phyloP scores from a whole-genome alignment of 2,113 vertebrate species.

The Ploceus nigricollis region DNA sequence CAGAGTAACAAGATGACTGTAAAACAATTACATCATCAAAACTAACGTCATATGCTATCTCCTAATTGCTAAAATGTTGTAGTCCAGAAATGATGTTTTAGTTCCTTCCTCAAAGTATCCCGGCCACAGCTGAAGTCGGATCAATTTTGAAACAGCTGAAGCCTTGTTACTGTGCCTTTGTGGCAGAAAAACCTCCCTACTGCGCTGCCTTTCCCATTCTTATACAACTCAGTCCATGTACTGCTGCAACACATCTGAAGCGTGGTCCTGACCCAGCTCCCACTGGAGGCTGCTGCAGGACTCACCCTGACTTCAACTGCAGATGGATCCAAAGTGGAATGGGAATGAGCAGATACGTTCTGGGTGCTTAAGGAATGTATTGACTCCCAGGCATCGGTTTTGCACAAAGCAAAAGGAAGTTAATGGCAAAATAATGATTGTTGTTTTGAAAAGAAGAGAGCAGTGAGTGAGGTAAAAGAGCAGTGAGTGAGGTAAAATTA shows the following conservation, averaged over 20 bases:
- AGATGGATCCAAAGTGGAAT: background rate
- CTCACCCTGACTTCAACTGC: background rate
- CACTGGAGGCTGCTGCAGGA: background rate
- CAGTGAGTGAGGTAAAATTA: background rate
- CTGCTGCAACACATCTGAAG: background rate
- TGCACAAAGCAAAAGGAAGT: background rate
- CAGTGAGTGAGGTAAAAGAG: background rate
- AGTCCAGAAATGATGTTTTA: background rate
- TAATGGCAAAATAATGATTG: background rate
- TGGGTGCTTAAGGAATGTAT: background rate
- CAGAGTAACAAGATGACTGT: background rate
- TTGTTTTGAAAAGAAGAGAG: background rate
- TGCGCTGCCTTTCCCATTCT: background rate
- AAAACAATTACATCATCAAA: background rate
- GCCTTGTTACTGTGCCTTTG: background rate
- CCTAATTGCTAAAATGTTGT: background rate
- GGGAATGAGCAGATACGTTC: background rate
- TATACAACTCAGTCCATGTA: background rate
- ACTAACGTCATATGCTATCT: background rate
- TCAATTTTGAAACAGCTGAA: background rate
- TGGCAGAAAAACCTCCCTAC: background rate
- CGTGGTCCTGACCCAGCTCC: rapidly evolving
- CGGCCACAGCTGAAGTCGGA: rapidly evolving
- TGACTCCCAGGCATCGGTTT: background rate
- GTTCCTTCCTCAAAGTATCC: background rate